These are phyloP conservation scores for Coendou prehensilis DNA, from an alignment of 2,797 vertebrate genomes.

Conservation along the genomic window DNA sequence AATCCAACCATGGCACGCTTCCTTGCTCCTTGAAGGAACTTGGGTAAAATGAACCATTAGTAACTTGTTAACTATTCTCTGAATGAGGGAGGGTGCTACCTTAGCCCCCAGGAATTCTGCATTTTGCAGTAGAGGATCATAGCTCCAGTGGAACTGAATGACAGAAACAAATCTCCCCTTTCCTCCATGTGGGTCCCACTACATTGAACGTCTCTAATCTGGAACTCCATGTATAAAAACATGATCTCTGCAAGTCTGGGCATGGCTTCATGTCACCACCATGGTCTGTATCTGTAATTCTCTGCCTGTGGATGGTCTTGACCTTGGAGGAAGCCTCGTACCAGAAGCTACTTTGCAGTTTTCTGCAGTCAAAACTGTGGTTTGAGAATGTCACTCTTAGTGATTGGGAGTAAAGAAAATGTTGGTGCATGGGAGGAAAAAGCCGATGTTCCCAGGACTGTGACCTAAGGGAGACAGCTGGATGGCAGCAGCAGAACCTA, in stretches of 20 bases:
- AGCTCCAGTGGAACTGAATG: neutral
- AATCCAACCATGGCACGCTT: neutral
- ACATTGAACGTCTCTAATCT: neutral
- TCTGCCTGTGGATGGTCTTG: neutral
- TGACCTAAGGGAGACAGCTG: neutral
- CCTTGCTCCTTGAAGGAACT: neutral
- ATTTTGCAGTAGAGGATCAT: neutral
- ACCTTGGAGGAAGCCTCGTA: neutral
- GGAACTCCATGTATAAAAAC: neutral
- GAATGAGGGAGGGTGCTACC: neutral
- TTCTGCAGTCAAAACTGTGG: neutral
- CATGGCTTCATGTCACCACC: neutral
- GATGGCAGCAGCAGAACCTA: neutral
- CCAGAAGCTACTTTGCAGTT: neutral
- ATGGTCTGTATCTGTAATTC: neutral
- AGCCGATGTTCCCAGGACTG: neutral
- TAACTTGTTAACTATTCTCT: slow-evolving; percentile 11
- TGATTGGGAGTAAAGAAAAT: neutral
- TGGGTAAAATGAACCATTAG: neutral
- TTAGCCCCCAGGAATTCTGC: neutral
- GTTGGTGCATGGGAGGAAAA: neutral
- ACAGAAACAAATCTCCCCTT: neutral
- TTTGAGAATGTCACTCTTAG: slow-evolving; percentile 9
- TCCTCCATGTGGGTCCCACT: neutral
- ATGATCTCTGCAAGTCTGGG: neutral